Conservation (phyloP, 2,797 vertebrate species). For the Sardinella longiceps region DNA sequence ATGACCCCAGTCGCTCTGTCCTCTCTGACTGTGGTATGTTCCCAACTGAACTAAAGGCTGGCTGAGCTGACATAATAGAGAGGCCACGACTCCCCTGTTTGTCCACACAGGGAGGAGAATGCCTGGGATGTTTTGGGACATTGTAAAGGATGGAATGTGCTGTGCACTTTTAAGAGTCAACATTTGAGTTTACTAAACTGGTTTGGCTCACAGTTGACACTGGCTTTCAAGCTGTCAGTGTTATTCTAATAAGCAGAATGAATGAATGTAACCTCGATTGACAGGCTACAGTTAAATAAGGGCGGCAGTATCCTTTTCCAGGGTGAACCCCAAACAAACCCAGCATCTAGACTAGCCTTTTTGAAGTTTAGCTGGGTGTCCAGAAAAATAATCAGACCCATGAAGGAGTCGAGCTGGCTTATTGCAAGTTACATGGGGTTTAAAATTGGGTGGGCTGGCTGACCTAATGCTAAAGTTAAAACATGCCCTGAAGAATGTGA, state of each 20-base stretch:
- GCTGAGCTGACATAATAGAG: conserved; percentile 23
- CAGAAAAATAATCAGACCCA: neutral
- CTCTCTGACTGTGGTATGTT: neutral
- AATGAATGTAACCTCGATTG: no score
- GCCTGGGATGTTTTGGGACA: conserved; percentile 40
- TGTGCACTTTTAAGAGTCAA: conserved; percentile 43
- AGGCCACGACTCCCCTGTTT: conserved; percentile 1
- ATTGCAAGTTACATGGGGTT: neutral
- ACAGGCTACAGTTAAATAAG: neutral
- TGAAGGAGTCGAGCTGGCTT: neutral
- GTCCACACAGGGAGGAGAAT: conserved; percentile 34
- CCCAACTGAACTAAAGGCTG: neutral
- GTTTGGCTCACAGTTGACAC: neutral
- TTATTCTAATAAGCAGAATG: neutral
- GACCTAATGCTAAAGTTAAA: neutral
- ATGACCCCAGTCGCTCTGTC: neutral
- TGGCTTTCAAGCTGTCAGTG: neutral
- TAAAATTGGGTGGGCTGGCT: neutral
- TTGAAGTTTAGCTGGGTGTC: neutral
- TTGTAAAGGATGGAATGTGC: conserved; percentile 42
- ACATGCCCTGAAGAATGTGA: neutral
- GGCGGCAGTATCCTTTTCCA: no score
- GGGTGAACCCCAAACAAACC: neutral
- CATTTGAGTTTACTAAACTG: conserved; percentile 10
- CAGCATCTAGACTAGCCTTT: neutral